phyloP scores from a whole-genome alignment of 1,140 invertebrate genomes.

The Apis cerana region DNA sequence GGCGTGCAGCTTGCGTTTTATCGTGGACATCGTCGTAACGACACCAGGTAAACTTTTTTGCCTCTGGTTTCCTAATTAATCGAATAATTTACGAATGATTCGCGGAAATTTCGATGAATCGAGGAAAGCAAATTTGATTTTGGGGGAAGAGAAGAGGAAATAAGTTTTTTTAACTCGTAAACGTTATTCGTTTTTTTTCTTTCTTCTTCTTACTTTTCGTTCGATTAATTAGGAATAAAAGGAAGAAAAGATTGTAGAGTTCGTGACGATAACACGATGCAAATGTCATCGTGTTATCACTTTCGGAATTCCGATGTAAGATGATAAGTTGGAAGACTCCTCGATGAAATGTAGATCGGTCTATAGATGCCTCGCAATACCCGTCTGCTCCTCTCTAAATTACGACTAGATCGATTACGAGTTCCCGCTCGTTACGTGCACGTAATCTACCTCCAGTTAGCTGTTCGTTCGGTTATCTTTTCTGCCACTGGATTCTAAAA shows the following conservation, averaged over 20 bases:
- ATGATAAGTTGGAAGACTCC: slow-evolving; percentile 35
- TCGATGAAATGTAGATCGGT: slow-evolving; percentile 53
- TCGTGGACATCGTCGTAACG: slow-evolving; percentile 46
- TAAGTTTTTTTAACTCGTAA: no score
- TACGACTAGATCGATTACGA: slow-evolving; percentile 53
- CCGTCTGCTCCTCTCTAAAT: slow-evolving; percentile 27
- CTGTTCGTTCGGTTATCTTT: slow-evolving; percentile 31
- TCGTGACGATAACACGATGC: slow-evolving; percentile 21
- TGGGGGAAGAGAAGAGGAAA: not conserved
- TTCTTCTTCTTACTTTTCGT: not conserved
- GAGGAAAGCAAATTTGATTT: not conserved
- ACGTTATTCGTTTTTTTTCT: not conserved
- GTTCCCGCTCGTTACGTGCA: slow-evolving; percentile 29
- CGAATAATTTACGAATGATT: slow-evolving; percentile 47
- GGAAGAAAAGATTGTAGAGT: not conserved
- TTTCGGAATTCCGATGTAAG: slow-evolving; percentile 42
- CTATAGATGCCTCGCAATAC: not conserved
- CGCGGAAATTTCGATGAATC: not conserved
- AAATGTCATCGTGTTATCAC: slow-evolving; percentile 47
- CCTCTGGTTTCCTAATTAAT: slow-evolving; percentile 20
- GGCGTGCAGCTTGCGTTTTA: slow-evolving; percentile 23
- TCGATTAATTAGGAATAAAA: not conserved
- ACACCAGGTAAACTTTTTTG: slow-evolving; percentile 36
- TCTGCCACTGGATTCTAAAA: not conserved
- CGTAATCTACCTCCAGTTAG: slow-evolving; percentile 30